Evolutionary conservation across 2,888 invertebrate genomes (phyloP), one percentile per base, ranked within the genome.

Genomic region (Sericinus montela): DNA sequence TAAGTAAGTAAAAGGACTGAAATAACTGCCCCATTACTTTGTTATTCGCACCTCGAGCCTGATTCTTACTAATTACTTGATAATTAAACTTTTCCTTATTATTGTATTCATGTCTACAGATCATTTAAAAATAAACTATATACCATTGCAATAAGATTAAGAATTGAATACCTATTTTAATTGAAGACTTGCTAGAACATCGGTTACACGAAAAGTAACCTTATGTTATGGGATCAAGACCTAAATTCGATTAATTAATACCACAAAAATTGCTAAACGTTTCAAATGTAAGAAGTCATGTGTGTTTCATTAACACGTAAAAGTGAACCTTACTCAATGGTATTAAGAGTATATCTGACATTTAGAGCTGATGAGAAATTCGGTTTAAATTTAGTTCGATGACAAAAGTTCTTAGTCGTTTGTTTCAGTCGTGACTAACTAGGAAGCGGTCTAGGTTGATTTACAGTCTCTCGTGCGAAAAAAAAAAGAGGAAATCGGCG

Each of bases 61-160:
- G 48, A 42, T 48, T 37, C 37, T 42, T 48, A 42, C 42, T 48
- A 48, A 48, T 48, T 48, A 48, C 48, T 42, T 30, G 5, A 32
- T 32, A 25, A 46, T 16, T 36, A 41, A 28, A 35, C 32, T 46
- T 46, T 46, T 46, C 40, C 45, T 23, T 40, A 46, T 28, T 15
- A 39, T 16, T 35, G n/a, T 25, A 8, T 39, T 23, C 38, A 23
- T 40, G 28, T 42, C n/a, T 13, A 19, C 34, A 3, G 25, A 6
- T 37, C 10, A 23, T 48, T 14, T 23, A 25, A 48, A 48, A 38
- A 28, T 35, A 10, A 29, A 47, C 40, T 35, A 5, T 47, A 13
- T n/a, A 0, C 1, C 25, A 38, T 5, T 29, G 35, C n/a, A 13
- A 35, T 40, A 41, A 36, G 7, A 1, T 16, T 36, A 15, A 32